Percentiles rank a stretch among this genome's conserved stretches.
Evolutionary conservation across 2,888 invertebrate species (phyloP).

Genomic region (Ophioninae sp.): DNA sequence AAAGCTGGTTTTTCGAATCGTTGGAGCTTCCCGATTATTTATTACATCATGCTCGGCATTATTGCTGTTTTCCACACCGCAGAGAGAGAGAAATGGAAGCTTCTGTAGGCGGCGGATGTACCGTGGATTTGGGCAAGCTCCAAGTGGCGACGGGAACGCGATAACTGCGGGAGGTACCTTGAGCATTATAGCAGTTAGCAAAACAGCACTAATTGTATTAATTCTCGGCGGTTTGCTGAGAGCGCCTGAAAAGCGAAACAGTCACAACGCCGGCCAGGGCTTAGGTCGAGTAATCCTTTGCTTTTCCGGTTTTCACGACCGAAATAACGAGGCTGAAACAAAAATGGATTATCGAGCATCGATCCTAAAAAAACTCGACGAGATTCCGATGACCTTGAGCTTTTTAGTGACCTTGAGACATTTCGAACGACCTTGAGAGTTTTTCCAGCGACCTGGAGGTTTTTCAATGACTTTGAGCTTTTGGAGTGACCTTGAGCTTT

Average conservation of each 20-base stretch:
- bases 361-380: no score
- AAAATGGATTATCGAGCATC: no score
- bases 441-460: no score
- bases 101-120: slow-evolving; percentile 52
- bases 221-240: slow-evolving; percentile 76
- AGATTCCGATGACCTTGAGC: no score
- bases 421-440: no score
- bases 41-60: slow-evolving; percentile 41
- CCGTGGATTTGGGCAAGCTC: slow-evolving; percentile 76
- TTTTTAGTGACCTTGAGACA: no score
- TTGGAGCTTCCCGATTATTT: slow-evolving; percentile 60
- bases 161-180: slow-evolving; percentile 55
- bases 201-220: slow-evolving; percentile 80
- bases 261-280: slow-evolving; percentile 36
- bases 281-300: slow-evolving; percentile 72
- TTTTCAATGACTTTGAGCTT: no score
- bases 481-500: no score
- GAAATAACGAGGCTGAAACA: slow-evolving; percentile 64
- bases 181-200: slow-evolving; percentile 76
- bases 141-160: slow-evolving; percentile 69
- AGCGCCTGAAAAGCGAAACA: slow-evolving; percentile 58
- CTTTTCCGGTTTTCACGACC: slow-evolving; percentile 67
- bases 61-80: slow-evolving; percentile 38
- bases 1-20: slow-evolving; percentile 35
- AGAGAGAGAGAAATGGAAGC: slow-evolving; percentile 41